Percentiles rank a stretch among this genome's conserved stretches.
Evolutionary conservation across 35 echinoderm and acorn worm genomes (phyloP).

Genomic region (Chiridota heheva): DNA sequence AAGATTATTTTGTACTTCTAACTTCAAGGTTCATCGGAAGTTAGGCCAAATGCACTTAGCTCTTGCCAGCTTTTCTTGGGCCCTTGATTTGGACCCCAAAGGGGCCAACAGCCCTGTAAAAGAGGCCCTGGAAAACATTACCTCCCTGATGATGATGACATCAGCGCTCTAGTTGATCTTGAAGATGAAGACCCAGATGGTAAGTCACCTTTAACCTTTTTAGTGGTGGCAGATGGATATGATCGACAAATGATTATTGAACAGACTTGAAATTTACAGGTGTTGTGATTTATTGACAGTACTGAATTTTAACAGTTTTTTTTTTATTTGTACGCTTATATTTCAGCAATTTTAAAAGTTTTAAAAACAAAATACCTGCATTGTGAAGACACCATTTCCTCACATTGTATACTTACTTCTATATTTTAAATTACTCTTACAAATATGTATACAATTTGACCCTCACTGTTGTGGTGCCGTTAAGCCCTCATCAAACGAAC

Average conservation of each 20-base stretch:
- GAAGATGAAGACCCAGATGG: conserved; percentile 26
- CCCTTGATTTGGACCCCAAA: conserved; percentile 89
- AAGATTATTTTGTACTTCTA: conserved; percentile 1
- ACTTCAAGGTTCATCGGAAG: conserved; percentile 79
- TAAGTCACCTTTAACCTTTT: neutral
- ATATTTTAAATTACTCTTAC: too few relatives aligned
- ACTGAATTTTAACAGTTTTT: neutral
- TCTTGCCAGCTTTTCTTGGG: conserved; percentile 91
- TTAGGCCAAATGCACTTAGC: conserved; percentile 88
- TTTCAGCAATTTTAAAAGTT: too few relatives aligned
- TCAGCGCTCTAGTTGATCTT: conserved; percentile 16
- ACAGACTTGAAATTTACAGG: neutral
- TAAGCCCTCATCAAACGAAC: too few relatives aligned
- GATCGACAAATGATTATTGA: neutral
- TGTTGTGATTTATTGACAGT: neutral
- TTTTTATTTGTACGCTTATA: neutral
- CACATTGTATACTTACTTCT: too few relatives aligned
- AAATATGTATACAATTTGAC: too few relatives aligned
- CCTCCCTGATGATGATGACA: conserved; percentile 92
- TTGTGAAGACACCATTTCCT: too few relatives aligned
- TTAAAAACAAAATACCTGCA: too few relatives aligned
- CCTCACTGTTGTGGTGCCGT: too few relatives aligned
- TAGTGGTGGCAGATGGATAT: neutral
- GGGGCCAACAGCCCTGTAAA: conserved; percentile 89
- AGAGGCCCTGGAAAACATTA: conserved; percentile 94